Percentiles rank a stretch among this genome's conserved stretches.
These are phyloP conservation scores for Macaria liturata DNA, from an alignment of 2,888 invertebrate species.

Conservation along the genomic window DNA sequence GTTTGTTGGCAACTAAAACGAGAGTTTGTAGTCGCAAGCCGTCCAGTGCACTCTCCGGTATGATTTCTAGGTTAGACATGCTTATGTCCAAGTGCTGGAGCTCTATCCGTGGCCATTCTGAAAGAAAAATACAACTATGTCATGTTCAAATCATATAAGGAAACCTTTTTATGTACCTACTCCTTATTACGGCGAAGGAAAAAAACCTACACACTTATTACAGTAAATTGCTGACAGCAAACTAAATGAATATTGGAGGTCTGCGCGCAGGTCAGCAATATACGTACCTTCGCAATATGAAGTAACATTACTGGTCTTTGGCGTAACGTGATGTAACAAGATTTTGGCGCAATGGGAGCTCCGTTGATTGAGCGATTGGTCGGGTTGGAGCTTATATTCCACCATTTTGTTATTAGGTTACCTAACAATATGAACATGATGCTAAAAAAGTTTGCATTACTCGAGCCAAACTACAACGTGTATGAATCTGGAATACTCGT, in stretches of 20 bases:
- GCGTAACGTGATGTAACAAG: not conserved
- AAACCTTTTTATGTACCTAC: constrained; percentile 2
- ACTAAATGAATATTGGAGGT: constrained; percentile 6
- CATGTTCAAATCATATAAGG: not conserved
- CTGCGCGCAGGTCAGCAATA: constrained; percentile 3
- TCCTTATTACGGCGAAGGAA: constrained; percentile 3
- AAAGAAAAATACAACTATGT: constrained; percentile 45
- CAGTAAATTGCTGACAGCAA: constrained; percentile 12
- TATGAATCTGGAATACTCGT: too few relatives aligned
- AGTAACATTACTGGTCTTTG: constrained; percentile 1
- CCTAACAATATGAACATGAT: too few relatives aligned
- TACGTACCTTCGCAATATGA: constrained; percentile 1
- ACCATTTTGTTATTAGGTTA: too few relatives aligned
- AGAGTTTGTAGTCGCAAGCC: constrained; percentile 90
- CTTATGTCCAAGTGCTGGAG: constrained; percentile 93
- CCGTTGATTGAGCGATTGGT: too few relatives aligned
- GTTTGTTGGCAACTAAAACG: constrained; percentile 91
- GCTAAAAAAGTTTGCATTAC: too few relatives aligned
- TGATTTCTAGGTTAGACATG: constrained; percentile 90
- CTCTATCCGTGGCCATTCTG: constrained; percentile 91
- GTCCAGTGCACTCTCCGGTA: constrained; percentile 91
- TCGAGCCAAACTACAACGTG: too few relatives aligned
- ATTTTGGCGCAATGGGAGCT: not conserved
- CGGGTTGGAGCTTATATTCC: too few relatives aligned
- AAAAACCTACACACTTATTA: constrained; percentile 11